Evolutionary conservation across 2,888 invertebrate species (phyloP).

Genomic region (Macropis europaea): DNA sequence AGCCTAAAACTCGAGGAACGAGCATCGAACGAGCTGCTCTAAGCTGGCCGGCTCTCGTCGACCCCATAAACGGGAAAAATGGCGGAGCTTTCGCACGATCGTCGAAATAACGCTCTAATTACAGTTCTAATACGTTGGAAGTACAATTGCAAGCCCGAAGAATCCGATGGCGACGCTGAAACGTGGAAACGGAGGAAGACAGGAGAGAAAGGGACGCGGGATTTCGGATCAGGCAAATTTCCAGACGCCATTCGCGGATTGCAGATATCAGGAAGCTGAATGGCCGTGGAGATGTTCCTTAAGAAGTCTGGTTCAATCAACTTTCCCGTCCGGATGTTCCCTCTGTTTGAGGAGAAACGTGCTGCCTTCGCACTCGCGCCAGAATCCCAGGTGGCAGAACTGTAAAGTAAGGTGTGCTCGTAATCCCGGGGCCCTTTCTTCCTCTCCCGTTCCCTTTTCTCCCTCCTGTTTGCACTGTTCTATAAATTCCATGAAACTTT

Average conservation of each 20-base stretch:
- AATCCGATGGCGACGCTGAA: neutral
- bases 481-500: slow-evolving; percentile 23
- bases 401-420: slow-evolving; percentile 14
- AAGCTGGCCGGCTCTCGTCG: too few species aligned
- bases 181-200: neutral
- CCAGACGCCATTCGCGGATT: slow-evolving; percentile 32
- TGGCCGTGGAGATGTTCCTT: slow-evolving; percentile 31
- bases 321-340: slow-evolving; percentile 32
- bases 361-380: slow-evolving; percentile 17
- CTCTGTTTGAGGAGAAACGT: slow-evolving; percentile 34
- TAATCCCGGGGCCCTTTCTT: slow-evolving; percentile 3
- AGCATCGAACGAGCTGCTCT: neutral
- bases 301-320: slow-evolving; percentile 53
- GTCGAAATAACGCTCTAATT: too few species aligned
- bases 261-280: slow-evolving; percentile 37
- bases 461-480: slow-evolving; percentile 4
- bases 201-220: neutral
- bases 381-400: slow-evolving; percentile 24
- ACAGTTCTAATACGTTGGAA: too few species aligned
- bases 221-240: slow-evolving; percentile 40
- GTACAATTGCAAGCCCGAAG: slow-evolving; percentile 11
- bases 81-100: too few species aligned
- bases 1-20: neutral
- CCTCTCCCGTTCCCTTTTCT: neutral
- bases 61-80: too few species aligned